Percentiles rank a stretch among this genome's conserved stretches.
phyloP scores from a whole-genome alignment of 2,113 vertebrate genomes.

The Seriola rivoliana region DNA sequence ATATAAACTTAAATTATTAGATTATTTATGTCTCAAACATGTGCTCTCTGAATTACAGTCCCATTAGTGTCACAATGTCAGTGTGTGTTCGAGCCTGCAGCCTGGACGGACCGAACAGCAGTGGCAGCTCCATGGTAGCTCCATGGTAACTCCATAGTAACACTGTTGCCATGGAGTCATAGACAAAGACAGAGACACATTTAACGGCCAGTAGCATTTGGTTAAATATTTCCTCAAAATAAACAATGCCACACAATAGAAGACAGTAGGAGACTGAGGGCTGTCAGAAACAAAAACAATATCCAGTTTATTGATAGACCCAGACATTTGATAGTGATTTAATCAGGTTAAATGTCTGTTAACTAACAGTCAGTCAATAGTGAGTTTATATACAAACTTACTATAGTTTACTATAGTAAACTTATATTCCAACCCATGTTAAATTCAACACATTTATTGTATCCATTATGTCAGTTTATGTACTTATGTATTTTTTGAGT shows the following conservation, averaged over 20 bases:
- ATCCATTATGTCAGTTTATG: too few species aligned
- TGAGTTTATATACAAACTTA: not conserved
- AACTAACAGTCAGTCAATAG: not conserved
- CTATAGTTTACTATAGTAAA: not conserved
- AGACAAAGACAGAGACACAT: constrained; percentile 24
- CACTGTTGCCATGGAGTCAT: constrained; percentile 57
- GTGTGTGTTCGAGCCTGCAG: not conserved
- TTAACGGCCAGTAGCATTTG: not conserved
- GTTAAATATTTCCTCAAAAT: constrained; percentile 11
- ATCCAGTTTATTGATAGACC: not conserved
- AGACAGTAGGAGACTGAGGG: not conserved
- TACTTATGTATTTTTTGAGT: too few species aligned
- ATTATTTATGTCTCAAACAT: not conserved
- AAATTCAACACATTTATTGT: not conserved
- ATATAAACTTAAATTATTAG: not conserved
- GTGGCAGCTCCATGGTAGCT: constrained; percentile 60
- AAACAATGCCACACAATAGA: not conserved
- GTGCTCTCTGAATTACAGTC: not conserved
- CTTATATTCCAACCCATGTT: not conserved
- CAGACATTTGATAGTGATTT: not conserved
- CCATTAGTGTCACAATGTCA: not conserved
- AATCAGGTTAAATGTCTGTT: not conserved
- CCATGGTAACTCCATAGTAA: constrained; percentile 55
- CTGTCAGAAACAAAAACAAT: not conserved
- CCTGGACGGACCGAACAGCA: not conserved